A percentile compares a stretch with the other conserved stretches of the same genome.
phyloP scores from a whole-genome alignment of 2,797 vertebrate genomes.

The Channallabes apus region DNA sequence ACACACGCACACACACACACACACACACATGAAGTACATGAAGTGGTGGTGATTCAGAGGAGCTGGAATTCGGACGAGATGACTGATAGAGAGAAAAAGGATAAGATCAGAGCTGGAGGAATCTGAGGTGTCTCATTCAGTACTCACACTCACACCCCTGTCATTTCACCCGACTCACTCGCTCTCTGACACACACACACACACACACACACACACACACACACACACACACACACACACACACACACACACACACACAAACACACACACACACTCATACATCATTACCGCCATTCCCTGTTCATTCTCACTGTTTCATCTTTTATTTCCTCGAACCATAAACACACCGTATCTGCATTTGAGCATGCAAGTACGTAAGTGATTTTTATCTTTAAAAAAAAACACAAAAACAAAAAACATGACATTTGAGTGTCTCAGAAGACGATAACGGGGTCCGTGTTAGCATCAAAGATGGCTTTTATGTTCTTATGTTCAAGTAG shows the following conservation, averaged over 20 bases:
- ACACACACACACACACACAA: slow-evolving; percentile 16
- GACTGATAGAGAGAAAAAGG: slow-evolving; percentile 39
- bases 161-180: slow-evolving; percentile 23
- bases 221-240: slow-evolving; percentile 15
- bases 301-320: slow-evolving; percentile 10
- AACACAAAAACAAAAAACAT: background rate
- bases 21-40: background rate
- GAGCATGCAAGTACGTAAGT: slow-evolving; percentile 1
- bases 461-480: slow-evolving; percentile 1
- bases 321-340: slow-evolving; percentile 12
- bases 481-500: slow-evolving; percentile 1
- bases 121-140: slow-evolving; percentile 31
- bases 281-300: background rate
- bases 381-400: slow-evolving; percentile 30
- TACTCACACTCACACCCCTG: slow-evolving; percentile 3
- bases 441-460: background rate
- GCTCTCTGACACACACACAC: slow-evolving; percentile 14
- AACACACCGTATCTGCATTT: slow-evolving; percentile 12
- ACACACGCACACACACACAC: slow-evolving; percentile 24
- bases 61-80: slow-evolving; percentile 27
- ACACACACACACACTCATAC: background rate
- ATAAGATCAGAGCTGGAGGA: slow-evolving; percentile 51
- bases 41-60: background rate
- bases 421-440: background rate
- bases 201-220: slow-evolving; percentile 2